These are phyloP conservation scores for Psilopsiagon aurifrons DNA, from an alignment of 2,113 vertebrate species.

Conservation along the genomic window DNA sequence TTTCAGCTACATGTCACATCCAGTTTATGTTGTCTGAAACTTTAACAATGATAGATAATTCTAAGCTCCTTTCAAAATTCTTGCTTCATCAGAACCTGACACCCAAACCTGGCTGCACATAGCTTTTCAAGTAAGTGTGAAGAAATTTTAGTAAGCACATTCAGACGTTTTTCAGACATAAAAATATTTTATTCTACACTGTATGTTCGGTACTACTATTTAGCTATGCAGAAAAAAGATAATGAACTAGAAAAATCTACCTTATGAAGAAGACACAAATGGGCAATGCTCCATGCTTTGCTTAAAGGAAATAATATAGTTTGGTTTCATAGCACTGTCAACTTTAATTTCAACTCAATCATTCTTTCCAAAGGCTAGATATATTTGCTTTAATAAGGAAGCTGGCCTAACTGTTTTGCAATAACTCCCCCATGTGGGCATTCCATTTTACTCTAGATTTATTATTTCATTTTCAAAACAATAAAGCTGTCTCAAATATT, in stretches of 20 bases:
- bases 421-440: constrained; percentile 35
- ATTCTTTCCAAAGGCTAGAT: background rate
- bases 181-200: background rate
- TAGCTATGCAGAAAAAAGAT: background rate
- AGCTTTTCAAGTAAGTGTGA: background rate
- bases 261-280: background rate
- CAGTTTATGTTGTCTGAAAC: constrained; percentile 12
- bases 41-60: constrained; percentile 22
- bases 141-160: background rate
- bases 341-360: background rate
- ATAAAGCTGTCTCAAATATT: background rate
- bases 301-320: background rate
- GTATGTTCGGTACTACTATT: background rate
- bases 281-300: background rate
- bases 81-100: background rate
- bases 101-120: background rate
- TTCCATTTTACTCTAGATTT: background rate
- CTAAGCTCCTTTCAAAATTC: constrained; percentile 16
- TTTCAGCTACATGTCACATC: constrained; percentile 68
- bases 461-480: background rate
- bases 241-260: background rate
- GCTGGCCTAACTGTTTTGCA: background rate
- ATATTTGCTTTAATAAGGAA: background rate
- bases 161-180: background rate
- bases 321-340: background rate